These are phyloP conservation scores for Napeogenes inachia DNA, from an alignment of 2,888 invertebrate species.

Conservation along the genomic window DNA sequence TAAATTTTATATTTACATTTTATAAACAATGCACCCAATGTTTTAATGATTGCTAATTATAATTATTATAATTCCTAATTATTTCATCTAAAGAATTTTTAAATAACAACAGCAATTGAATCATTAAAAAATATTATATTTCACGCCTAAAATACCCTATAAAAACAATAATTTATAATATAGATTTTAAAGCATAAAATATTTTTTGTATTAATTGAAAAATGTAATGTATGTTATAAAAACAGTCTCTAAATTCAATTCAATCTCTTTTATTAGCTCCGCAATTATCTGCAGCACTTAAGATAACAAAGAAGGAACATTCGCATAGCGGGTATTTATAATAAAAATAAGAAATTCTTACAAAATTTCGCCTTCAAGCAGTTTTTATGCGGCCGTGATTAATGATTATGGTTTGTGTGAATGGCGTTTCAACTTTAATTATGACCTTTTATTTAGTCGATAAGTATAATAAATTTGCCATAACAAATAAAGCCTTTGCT, in stretches of 20 bases:
- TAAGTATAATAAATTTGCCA: conserved; percentile 33
- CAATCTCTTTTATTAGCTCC: neutral
- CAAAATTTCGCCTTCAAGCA: conserved; percentile 30
- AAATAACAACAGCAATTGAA: too few species aligned
- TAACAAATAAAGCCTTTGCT: conserved; percentile 33
- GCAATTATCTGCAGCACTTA: conserved; percentile 17
- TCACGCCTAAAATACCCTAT: too few species aligned
- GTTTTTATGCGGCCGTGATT: conserved; percentile 38
- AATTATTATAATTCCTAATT: too few species aligned
- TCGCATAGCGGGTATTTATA: conserved; percentile 29
- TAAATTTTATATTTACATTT: too few species aligned
- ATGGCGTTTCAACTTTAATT: conserved; percentile 39
- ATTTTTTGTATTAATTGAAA: neutral
- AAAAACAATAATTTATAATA: too few species aligned
- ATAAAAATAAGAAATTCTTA: conserved; percentile 33
- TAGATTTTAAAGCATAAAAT: too few species aligned
- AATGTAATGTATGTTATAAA: neutral
- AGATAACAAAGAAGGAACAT: conserved; percentile 25
- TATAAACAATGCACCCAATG: too few species aligned
- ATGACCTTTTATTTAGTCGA: conserved; percentile 36
- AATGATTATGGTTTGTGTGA: conserved; percentile 38
- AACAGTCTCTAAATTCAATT: neutral
- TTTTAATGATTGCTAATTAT: too few species aligned
- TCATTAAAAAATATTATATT: too few species aligned
- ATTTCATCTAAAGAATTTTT: too few species aligned